Base-by-base conservation (phyloP, 2,113 vertebrate genomes). In the Cercocebus atys region DNA sequence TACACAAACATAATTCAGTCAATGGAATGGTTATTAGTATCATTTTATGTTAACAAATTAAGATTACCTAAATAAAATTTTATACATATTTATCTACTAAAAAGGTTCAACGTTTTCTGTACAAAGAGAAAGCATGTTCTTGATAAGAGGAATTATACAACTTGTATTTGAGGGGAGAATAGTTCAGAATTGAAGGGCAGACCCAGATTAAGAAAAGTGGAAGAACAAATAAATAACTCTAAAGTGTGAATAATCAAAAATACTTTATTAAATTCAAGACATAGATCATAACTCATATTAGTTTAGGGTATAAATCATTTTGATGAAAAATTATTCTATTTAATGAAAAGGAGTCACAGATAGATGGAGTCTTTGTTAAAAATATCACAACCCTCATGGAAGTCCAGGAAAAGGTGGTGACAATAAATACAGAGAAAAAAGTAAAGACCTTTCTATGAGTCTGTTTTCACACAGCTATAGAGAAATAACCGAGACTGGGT, bases 281-380 rank as follows among this genome's bases (percentile, higher is more conserved):
- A 61, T 78, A 83, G 9, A 94, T 14, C 90, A 64, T 75, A 97
- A 97, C 92, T 78, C 50, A 13, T 91, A 87, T 97, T 89, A 97
- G 93, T 96, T 57, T 70, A 97, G 96, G 91, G 81, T 91, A 98
- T 98, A 97, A 98, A 98, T 98, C 96, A 47, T 70, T 92, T 88
- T 98, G 92, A 98, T 94, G 95, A 85, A 90, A 97, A 98, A 97
- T 98, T 94, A 52, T 73, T 47, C 38, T n/a, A 43, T 96, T 98
- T 97, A 98, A 98, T 98, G 96, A 96, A 97, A 98, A 97, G 93
- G 93, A 98, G 92, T 70, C 95, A 85, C 75, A 98, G 94, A 97
- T 97, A 93, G 76, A 98, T 98, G 97, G 86, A 96, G 47, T 68
- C 50, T 84, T 79, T 95, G 13, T 79, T 97, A 97, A 97, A 98